phyloP scores from a whole-genome alignment of 1,140 invertebrate genomes.

The Halotydeus destructor region DNA sequence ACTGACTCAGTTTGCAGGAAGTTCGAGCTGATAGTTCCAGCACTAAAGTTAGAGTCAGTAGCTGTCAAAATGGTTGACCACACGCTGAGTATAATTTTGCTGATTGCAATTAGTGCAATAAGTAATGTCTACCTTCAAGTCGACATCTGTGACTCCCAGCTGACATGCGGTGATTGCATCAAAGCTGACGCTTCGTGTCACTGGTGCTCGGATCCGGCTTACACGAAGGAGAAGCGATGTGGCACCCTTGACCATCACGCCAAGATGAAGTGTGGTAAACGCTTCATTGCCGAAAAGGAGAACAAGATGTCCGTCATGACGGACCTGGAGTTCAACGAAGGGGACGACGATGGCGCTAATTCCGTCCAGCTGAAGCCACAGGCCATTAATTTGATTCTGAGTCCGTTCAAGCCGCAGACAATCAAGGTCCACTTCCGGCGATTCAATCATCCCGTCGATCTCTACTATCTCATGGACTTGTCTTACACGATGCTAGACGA shows the following conservation, averaged over 20 bases:
- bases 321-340: slow-evolving; percentile 14
- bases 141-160: slow-evolving; percentile 47
- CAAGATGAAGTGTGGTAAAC: background rate
- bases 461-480: slow-evolving; percentile 70
- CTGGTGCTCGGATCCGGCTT: slow-evolving; percentile 50
- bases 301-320: slow-evolving; percentile 10
- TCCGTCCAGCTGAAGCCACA: slow-evolving; percentile 20
- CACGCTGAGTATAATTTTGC: too few species aligned
- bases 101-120: too few species aligned
- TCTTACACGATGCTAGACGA: slow-evolving; percentile 54
- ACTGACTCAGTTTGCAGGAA: too few species aligned
- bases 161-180: slow-evolving; percentile 71
- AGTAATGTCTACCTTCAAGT: too few species aligned
- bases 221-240: slow-evolving; percentile 1
- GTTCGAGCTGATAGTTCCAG: too few species aligned
- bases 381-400: slow-evolving; percentile 14
- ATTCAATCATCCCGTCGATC: slow-evolving; percentile 61
- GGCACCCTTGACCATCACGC: slow-evolving; percentile 2
- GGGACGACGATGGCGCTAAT: slow-evolving; percentile 13
- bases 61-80: too few species aligned
- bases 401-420: slow-evolving; percentile 16
- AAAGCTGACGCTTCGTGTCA: slow-evolving; percentile 59
- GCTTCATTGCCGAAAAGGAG: slow-evolving; percentile 1
- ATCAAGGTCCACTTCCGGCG: slow-evolving; percentile 29
- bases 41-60: too few species aligned